Evolutionary conservation across 2,113 vertebrate species (phyloP).

Genomic region (Hemiscyllium ocellatum): DNA sequence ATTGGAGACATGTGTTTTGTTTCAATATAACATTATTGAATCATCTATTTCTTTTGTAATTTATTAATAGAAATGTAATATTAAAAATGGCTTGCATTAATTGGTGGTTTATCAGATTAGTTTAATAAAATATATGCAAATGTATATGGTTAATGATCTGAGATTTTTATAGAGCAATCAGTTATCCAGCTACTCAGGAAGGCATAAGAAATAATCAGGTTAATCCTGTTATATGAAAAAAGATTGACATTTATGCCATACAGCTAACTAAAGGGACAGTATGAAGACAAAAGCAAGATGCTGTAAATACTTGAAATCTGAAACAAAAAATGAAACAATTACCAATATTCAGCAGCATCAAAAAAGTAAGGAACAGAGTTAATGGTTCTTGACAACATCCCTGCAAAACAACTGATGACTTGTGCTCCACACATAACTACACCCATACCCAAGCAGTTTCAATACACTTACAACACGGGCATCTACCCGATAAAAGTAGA

Average conservation of each 20-base stretch:
- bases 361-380: no score
- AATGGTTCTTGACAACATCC: no score
- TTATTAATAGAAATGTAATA: neutral
- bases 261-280: neutral
- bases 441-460: no score
- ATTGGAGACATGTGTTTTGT: neutral
- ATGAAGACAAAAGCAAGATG: neutral
- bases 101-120: neutral
- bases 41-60: neutral
- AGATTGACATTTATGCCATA: neutral
- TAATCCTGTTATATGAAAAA: neutral
- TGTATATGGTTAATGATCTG: neutral
- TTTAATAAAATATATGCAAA: neutral
- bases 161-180: neutral
- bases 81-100: neutral
- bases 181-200: neutral
- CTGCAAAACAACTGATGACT: no score
- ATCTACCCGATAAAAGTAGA: no score
- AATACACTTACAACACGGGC: no score
- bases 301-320: no score
- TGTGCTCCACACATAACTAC: no score
- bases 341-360: no score
- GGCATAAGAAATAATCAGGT: neutral
- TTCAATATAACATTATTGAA: neutral
- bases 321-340: no score